Evolutionary conservation across 2,113 vertebrate species (phyloP).

Genomic region (Columba livia): DNA sequence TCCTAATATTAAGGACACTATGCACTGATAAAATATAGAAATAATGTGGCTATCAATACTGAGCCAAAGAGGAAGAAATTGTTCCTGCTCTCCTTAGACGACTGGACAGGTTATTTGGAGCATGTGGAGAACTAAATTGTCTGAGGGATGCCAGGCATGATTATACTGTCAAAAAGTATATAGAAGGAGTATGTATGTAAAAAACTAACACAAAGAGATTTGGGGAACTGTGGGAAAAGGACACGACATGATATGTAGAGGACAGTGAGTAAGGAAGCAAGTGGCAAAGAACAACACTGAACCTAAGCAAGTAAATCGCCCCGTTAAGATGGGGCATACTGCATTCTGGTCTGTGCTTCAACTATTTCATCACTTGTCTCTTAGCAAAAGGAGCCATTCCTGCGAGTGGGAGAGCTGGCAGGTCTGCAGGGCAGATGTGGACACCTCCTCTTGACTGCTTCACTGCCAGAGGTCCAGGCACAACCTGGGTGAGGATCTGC

Average conservation of each 20-base stretch:
- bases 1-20: not conserved
- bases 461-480: not conserved
- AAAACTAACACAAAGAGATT: not conserved
- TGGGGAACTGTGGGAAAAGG: not conserved
- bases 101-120: not conserved
- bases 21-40: not conserved
- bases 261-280: not conserved
- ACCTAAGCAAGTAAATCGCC: not conserved
- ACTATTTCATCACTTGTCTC: not conserved
- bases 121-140: not conserved
- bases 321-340: rapidly evolving
- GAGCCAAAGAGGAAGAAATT: not conserved
- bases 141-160: not conserved
- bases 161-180: not conserved
- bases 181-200: not conserved
- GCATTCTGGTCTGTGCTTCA: not conserved
- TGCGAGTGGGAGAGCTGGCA: not conserved
- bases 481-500: not conserved
- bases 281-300: not conserved
- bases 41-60: not conserved
- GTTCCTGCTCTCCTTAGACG: not conserved
- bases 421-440: rapidly evolving
- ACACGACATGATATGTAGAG: not conserved
- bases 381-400: not conserved
- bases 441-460: not conserved